phyloP scores from a whole-genome alignment of 2,888 invertebrate species.

The Timema cristinae region DNA sequence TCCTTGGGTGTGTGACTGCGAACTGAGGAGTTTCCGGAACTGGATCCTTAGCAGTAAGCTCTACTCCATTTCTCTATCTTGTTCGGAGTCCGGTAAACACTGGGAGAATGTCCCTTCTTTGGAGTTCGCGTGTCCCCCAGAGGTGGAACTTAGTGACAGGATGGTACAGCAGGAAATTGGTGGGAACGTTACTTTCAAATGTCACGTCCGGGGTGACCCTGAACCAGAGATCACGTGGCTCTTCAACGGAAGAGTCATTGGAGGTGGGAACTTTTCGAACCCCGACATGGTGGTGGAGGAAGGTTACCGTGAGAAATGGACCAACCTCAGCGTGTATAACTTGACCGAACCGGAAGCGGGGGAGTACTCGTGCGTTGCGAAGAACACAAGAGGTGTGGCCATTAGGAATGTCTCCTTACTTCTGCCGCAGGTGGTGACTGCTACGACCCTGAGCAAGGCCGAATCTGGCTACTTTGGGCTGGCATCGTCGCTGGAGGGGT shows the following conservation, averaged over 20 bases:
- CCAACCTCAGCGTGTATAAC: slow-evolving; percentile 76
- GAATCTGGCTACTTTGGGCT: slow-evolving; percentile 68
- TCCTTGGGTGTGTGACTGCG: slow-evolving; percentile 88
- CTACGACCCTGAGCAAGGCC: slow-evolving; percentile 67
- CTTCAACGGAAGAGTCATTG: slow-evolving; percentile 65
- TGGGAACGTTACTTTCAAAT: slow-evolving; percentile 75
- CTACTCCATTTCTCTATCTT: slow-evolving; percentile 68
- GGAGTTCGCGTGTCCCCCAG: slow-evolving; percentile 79
- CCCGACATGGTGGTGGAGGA: slow-evolving; percentile 29
- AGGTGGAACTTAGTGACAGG: slow-evolving; percentile 54
- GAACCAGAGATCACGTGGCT: slow-evolving; percentile 80
- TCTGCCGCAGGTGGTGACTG: slow-evolving; percentile 53
- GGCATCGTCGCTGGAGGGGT: slow-evolving; percentile 68
- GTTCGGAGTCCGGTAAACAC: slow-evolving; percentile 55
- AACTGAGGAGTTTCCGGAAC: slow-evolving; percentile 73
- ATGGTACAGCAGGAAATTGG: slow-evolving; percentile 71
- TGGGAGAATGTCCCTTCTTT: slow-evolving; percentile 74
- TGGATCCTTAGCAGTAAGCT: slow-evolving; percentile 80
- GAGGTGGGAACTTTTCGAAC: slow-evolving; percentile 45
- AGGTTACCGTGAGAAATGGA: slow-evolving; percentile 56
- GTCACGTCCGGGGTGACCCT: slow-evolving; percentile 77
- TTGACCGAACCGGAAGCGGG: slow-evolving; percentile 79
- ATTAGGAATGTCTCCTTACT: slow-evolving; percentile 54
- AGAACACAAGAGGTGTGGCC: slow-evolving; percentile 60
- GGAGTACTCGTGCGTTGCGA: slow-evolving; percentile 77